Evolutionary conservation across 2,113 vertebrate species (phyloP).

Genomic region (Micromys minutus): DNA sequence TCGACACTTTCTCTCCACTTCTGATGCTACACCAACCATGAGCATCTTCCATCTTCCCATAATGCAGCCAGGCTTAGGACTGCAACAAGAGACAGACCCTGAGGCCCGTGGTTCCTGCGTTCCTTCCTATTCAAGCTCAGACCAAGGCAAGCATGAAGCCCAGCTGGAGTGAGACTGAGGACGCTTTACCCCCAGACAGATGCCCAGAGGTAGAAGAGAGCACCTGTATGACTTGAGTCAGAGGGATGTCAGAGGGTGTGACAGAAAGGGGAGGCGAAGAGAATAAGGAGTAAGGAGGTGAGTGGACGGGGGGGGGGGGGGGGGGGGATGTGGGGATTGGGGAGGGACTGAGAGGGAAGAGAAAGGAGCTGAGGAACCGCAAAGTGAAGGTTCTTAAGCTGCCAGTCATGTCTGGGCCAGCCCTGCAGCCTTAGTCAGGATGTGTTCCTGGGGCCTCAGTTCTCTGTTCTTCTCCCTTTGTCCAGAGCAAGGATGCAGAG

Average conservation of each 20-base stretch:
- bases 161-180: background rate
- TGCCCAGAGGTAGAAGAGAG: too few relatives aligned
- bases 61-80: background rate
- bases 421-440: background rate
- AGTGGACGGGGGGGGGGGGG: background rate
- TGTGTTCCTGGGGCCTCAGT: too few relatives aligned
- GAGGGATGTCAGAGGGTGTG: too few relatives aligned
- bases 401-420: background rate
- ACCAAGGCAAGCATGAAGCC: background rate
- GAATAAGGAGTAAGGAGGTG: too few relatives aligned
- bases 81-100: background rate
- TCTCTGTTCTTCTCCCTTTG: background rate
- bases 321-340: too few relatives aligned
- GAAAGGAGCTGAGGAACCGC: too few relatives aligned
- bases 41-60: background rate
- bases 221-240: background rate
- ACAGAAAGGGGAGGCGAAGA: too few relatives aligned
- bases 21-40: background rate
- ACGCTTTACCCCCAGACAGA: background rate
- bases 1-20: background rate
- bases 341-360: background rate
- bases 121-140: background rate
- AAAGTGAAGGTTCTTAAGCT: background rate
- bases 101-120: background rate
- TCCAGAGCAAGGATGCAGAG: background rate